Evolutionary conservation across 2,113 vertebrate genomes (phyloP).

Genomic region (Python bivittatus): DNA sequence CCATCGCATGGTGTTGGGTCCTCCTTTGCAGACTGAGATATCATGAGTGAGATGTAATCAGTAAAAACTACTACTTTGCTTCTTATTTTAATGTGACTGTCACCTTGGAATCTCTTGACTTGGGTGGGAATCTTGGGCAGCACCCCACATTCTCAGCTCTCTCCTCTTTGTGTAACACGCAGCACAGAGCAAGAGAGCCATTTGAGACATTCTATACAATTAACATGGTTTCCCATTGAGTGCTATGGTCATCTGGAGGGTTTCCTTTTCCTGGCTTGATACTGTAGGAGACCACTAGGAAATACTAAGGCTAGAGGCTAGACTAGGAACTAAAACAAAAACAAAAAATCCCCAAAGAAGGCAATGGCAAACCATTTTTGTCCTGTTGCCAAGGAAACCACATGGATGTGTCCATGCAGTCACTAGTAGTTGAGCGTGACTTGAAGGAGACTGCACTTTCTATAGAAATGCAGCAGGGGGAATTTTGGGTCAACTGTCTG

Average conservation of each 20-base stretch:
- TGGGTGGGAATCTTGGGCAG: neutral
- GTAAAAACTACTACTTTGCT: neutral
- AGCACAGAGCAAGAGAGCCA: neutral
- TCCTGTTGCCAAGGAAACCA: neutral
- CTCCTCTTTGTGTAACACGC: no score
- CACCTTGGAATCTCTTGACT: neutral
- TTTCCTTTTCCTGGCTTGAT: neutral
- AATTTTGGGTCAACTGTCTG: neutral
- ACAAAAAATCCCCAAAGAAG: neutral
- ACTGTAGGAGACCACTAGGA: neutral
- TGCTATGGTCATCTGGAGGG: neutral
- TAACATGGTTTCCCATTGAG: neutral
- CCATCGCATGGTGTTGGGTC: neutral
- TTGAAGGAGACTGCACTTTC: neutral
- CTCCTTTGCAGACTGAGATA: neutral
- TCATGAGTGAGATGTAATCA: neutral
- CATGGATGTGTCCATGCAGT: neutral
- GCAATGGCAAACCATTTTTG: neutral
- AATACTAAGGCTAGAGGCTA: neutral
- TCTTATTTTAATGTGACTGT: neutral
- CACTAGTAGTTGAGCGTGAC: neutral
- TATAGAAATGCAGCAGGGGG: neutral
- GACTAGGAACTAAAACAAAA: neutral
- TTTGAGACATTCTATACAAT: neutral
- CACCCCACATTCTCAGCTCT: no score